Conservation (phyloP, 1,140 invertebrate species). For the Drosophila pseudoobscura region DNA sequence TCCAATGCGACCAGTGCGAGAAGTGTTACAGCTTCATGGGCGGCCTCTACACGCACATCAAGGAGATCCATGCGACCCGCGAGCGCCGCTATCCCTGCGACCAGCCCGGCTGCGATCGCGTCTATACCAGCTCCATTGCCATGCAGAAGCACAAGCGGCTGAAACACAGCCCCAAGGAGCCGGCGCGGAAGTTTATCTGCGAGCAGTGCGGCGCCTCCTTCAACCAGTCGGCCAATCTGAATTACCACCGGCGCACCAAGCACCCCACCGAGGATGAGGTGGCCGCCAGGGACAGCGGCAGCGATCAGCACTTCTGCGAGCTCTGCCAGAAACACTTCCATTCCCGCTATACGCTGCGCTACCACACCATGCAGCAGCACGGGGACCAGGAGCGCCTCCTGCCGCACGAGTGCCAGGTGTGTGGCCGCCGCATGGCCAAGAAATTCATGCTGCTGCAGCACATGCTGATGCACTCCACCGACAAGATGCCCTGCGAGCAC, state of each 20-base stretch:
- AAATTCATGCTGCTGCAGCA: constrained; percentile 79
- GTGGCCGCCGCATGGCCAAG: constrained; percentile 74
- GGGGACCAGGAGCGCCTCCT: constrained; percentile 5
- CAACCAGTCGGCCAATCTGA: constrained; percentile 73
- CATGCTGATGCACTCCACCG: constrained; percentile 73
- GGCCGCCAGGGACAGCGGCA: constrained; percentile 37
- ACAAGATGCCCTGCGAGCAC: constrained; percentile 75
- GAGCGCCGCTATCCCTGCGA: constrained; percentile 64
- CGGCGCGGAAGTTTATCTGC: constrained; percentile 59
- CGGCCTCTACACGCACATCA: constrained; percentile 76
- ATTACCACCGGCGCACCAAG: constrained; percentile 70
- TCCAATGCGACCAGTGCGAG: constrained; percentile 73
- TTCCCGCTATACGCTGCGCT: constrained; percentile 73
- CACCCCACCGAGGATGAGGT: constrained; percentile 72
- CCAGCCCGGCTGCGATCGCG: constrained; percentile 57
- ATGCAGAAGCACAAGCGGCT: constrained; percentile 74
- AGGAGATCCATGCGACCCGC: constrained; percentile 61
- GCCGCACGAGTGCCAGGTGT: constrained; percentile 70
- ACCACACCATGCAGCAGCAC: constrained; percentile 75
- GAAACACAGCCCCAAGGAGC: constrained; percentile 47
- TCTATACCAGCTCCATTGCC: constrained; percentile 72
- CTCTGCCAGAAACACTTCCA: constrained; percentile 75
- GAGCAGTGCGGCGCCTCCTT: constrained; percentile 76
- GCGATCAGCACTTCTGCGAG: constrained; percentile 55
- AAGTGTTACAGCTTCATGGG: constrained; percentile 78